These are phyloP conservation scores for Echinops telfairi DNA, from an alignment of 2,113 vertebrate species.

Conservation along the genomic window DNA sequence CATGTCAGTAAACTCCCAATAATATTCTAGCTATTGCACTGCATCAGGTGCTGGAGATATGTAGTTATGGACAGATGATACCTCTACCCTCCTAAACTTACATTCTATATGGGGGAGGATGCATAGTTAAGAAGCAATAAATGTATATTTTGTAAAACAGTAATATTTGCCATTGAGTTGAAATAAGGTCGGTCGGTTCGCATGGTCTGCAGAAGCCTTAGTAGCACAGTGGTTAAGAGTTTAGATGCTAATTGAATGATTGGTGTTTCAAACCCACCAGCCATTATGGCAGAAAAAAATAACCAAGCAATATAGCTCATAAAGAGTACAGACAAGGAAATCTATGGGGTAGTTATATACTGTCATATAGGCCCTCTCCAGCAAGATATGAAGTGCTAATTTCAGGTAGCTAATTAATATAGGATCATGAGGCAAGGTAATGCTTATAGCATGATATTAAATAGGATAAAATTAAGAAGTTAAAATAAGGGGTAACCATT, in stretches of 20 bases:
- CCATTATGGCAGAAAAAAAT: background rate
- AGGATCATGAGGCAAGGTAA: background rate
- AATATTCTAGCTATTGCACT: rapidly evolving
- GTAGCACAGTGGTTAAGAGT: background rate
- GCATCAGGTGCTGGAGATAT: background rate
- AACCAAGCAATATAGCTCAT: no score
- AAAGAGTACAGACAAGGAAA: background rate
- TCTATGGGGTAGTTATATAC: background rate
- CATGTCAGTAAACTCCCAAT: rapidly evolving
- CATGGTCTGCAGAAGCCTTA: background rate
- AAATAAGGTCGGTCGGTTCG: background rate
- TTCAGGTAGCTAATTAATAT: background rate
- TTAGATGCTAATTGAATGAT: background rate
- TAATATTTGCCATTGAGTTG: background rate
- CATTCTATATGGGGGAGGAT: background rate
- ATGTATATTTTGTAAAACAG: background rate
- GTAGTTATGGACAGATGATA: background rate
- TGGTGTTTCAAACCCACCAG: background rate
- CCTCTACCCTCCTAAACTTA: background rate
- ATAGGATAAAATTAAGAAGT: background rate
- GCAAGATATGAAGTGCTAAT: background rate
- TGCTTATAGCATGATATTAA: background rate
- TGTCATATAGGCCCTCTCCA: background rate
- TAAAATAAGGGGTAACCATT: background rate
- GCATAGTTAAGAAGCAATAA: background rate